These are phyloP conservation scores for Lepidurus packardi DNA, from an alignment of 1,140 invertebrate species.

Conservation along the genomic window DNA sequence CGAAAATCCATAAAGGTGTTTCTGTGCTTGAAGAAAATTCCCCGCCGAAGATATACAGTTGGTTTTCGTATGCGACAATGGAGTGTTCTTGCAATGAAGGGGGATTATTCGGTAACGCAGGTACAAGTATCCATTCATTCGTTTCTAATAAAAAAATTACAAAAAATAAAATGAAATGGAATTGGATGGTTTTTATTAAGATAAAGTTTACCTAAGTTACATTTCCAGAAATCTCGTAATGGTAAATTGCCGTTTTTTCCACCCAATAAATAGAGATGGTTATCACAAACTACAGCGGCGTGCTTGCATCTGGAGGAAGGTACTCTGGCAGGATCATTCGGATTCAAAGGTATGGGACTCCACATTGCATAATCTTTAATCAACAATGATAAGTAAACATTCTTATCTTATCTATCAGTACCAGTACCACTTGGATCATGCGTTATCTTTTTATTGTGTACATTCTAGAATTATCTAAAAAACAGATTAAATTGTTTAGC, in stretches of 20 bases:
- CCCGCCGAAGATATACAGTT: constrained; percentile 81
- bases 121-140: constrained; percentile 46
- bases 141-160: constrained; percentile 40
- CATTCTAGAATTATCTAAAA: no score
- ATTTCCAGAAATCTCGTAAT: constrained; percentile 77
- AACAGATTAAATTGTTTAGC: no score
- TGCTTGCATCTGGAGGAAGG: constrained; percentile 69
- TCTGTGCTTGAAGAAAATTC: constrained; percentile 72
- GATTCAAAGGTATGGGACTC: constrained; percentile 6
- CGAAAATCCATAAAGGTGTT: constrained; percentile 71
- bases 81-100: constrained; percentile 78
- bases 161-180: constrained; percentile 24
- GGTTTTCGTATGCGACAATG: constrained; percentile 65
- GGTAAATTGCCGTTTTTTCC: constrained; percentile 74
- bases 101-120: constrained; percentile 45
- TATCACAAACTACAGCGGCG: constrained; percentile 66
- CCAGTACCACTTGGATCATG: no score
- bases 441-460: no score
- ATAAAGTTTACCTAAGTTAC: constrained; percentile 61
- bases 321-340: neutral
- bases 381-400: no score
- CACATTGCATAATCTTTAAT: neutral
- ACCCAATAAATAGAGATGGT: constrained; percentile 70
- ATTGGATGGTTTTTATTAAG: neutral
- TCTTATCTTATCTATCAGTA: no score